These are phyloP conservation scores for Pristionchus maxplancki DNA, from an alignment of 2,888 invertebrate genomes.

Conservation along the genomic window DNA sequence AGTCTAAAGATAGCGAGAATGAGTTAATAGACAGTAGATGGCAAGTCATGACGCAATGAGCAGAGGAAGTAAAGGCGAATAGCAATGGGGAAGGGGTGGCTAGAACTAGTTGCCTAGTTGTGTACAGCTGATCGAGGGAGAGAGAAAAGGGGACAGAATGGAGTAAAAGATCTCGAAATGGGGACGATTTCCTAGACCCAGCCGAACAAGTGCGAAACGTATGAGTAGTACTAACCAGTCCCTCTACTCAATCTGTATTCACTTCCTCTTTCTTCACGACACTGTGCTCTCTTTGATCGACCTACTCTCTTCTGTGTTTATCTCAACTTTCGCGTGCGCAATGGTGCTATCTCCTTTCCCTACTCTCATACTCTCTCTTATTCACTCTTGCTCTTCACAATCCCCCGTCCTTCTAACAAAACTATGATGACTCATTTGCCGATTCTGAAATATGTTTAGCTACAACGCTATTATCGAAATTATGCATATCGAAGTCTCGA, in stretches of 20 bases:
- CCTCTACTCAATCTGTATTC: slow-evolving; percentile 11
- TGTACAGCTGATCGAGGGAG: slow-evolving; percentile 21
- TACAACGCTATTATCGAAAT: neutral
- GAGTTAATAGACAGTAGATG: neutral
- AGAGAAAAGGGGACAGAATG: neutral
- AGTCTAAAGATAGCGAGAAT: neutral
- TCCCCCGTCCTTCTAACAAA: neutral
- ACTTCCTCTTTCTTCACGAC: neutral
- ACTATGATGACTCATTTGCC: neutral
- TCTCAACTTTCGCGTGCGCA: neutral
- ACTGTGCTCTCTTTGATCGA: neutral
- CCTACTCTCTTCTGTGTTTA: neutral
- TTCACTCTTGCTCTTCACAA: neutral
- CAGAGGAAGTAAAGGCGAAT: neutral
- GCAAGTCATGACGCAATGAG: neutral
- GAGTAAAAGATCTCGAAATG: neutral
- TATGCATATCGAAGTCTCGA: too few relatives aligned
- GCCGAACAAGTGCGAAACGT: neutral
- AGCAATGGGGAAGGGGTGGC: neutral
- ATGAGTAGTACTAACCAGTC: neutral
- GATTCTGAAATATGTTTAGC: neutral
- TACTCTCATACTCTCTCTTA: neutral
- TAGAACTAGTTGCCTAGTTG: slow-evolving; percentile 19
- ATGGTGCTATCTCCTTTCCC: neutral
- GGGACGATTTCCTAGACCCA: neutral